A percentile compares a stretch with the other conserved stretches of the same genome.
Evolutionary conservation across 2,888 invertebrate genomes (phyloP).

Genomic region (Parnassius mnemosyne): DNA sequence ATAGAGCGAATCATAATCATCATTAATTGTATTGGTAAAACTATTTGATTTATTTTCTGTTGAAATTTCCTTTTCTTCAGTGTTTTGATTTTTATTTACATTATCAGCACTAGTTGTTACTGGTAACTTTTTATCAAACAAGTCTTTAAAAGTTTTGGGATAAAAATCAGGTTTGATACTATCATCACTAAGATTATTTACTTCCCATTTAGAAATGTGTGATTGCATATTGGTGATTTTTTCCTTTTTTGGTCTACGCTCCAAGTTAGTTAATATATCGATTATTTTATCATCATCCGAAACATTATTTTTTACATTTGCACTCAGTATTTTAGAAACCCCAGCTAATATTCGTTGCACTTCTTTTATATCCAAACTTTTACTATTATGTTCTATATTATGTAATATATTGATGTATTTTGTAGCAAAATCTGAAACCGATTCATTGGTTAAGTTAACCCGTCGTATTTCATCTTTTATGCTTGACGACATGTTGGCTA

Average conservation of each 20-base stretch:
- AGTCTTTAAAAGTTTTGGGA: constrained; percentile 31
- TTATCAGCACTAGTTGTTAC: constrained; percentile 5
- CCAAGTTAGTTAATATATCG: constrained; percentile 40
- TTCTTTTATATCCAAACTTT: constrained; percentile 46
- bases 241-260: constrained; percentile 32
- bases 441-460: constrained; percentile 25
- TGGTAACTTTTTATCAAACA: constrained; percentile 7
- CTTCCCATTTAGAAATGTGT: constrained; percentile 28
- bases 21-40: constrained; percentile 13
- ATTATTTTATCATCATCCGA: constrained; percentile 44
- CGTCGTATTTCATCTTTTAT: constrained; percentile 39
- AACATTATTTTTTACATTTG: constrained; percentile 28
- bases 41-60: constrained; percentile 13
- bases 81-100: constrained; percentile 6
- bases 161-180: background rate
- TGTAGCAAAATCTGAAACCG: constrained; percentile 45
- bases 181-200: constrained; percentile 7
- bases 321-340: constrained; percentile 42
- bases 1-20: constrained; percentile 19
- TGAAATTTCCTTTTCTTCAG: constrained; percentile 6
- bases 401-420: constrained; percentile 49
- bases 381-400: constrained; percentile 43
- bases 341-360: constrained; percentile 47
- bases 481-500: constrained; percentile 49
- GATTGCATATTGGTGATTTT: constrained; percentile 23